Conservation (phyloP, 1,140 invertebrate species). For the Chymomyza costata region DNA sequence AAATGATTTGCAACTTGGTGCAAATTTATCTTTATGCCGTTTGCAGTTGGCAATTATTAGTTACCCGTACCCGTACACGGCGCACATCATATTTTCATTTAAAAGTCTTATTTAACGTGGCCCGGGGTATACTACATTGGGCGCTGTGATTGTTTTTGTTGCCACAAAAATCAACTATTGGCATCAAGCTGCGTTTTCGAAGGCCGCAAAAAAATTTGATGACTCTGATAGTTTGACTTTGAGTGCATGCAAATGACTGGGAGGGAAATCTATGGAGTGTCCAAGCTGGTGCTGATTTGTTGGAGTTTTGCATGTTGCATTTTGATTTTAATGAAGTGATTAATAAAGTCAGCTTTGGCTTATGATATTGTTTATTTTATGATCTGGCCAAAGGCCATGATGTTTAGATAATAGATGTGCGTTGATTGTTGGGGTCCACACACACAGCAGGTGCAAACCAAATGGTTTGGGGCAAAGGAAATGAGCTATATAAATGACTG, state of each 20-base stretch:
- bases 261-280: slow-evolving; percentile 14
- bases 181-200: not conserved
- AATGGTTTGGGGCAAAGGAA: no score
- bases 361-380: slow-evolving; percentile 58
- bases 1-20: slow-evolving; percentile 70
- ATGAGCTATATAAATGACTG: no score
- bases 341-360: slow-evolving; percentile 44
- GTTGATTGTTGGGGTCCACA: not conserved
- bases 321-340: slow-evolving; percentile 66
- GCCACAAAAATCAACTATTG: slow-evolving; percentile 3
- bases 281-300: slow-evolving; percentile 30
- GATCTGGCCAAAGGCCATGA: slow-evolving; percentile 20
- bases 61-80: slow-evolving; percentile 46
- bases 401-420: not conserved
- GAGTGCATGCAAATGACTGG: slow-evolving; percentile 20
- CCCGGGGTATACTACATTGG: no score
- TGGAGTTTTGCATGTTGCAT: slow-evolving; percentile 31
- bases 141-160: no score
- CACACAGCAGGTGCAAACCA: slow-evolving; percentile 49
- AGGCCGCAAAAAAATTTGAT: no score
- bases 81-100: slow-evolving; percentile 44
- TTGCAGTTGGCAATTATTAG: slow-evolving; percentile 51
- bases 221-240: slow-evolving; percentile 24
- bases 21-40: slow-evolving; percentile 52
- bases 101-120: no score